Evolutionary conservation across 2,113 vertebrate genomes (phyloP).

Genomic region (Bombycilla garrulus): DNA sequence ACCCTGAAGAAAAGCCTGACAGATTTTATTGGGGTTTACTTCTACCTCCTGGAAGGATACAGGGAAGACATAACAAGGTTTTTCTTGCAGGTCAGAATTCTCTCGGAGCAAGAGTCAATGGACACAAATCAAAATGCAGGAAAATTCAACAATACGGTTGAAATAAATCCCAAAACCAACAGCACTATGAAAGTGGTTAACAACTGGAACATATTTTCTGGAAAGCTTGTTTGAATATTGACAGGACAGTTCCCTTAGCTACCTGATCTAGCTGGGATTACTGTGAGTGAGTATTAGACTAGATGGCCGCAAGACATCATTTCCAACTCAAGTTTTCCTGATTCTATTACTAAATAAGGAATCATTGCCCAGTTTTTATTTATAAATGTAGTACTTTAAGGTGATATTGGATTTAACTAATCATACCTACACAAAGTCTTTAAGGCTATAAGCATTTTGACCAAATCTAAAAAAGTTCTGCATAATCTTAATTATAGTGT

Average conservation of each 20-base stretch:
- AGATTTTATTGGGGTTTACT: neutral
- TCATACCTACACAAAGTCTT: neutral
- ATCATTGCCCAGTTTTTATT: neutral
- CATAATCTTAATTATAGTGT: neutral
- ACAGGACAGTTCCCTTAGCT: neutral
- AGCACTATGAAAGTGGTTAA: neutral
- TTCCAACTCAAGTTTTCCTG: neutral
- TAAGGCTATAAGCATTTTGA: neutral
- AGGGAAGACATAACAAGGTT: neutral
- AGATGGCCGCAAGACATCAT: neutral
- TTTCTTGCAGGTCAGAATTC: neutral
- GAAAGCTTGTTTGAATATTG: neutral
- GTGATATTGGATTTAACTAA: neutral
- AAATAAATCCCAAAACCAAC: rapidly evolving
- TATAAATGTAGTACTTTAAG: neutral
- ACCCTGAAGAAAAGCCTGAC: neutral
- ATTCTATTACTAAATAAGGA: neutral
- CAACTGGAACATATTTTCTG: neutral
- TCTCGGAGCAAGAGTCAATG: neutral
- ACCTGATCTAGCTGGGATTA: neutral
- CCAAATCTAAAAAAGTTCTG: neutral
- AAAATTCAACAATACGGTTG: neutral
- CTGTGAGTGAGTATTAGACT: neutral
- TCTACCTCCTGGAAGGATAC: neutral
- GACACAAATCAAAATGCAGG: neutral